These are phyloP conservation scores for Gastrophysa polygoni DNA, from an alignment of 2,888 invertebrate genomes.

Conservation along the genomic window DNA sequence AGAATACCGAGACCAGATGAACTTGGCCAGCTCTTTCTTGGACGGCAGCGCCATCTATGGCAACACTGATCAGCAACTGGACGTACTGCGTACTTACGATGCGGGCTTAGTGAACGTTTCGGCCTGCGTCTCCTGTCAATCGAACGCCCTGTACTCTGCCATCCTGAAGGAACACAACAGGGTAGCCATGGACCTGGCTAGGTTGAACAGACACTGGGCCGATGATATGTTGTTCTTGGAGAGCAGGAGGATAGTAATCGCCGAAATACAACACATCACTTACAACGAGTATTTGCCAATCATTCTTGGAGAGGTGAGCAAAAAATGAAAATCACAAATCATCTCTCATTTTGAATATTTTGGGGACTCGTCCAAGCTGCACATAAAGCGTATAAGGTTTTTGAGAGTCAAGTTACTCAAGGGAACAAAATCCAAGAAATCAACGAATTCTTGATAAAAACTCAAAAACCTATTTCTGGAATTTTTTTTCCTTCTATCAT, in stretches of 20 bases:
- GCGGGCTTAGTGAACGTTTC: constrained; percentile 73
- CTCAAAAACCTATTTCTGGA: too few relatives aligned
- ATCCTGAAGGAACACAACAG: constrained; percentile 81
- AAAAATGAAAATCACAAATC: background rate
- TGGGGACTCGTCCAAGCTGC: too few relatives aligned
- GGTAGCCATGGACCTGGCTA: constrained; percentile 71
- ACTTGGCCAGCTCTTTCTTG: constrained; percentile 80
- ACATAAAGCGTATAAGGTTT: too few relatives aligned
- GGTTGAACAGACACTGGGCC: constrained; percentile 79
- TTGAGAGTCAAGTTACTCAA: too few relatives aligned
- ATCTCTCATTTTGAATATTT: too few relatives aligned
- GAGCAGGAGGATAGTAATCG: constrained; percentile 74
- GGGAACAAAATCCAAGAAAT: too few relatives aligned
- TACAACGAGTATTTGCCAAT: constrained; percentile 83
- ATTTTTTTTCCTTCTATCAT: too few relatives aligned
- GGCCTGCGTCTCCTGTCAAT: constrained; percentile 69
- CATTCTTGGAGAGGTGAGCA: constrained; percentile 72
- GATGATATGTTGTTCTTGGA: constrained; percentile 79
- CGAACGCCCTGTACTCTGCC: constrained; percentile 75
- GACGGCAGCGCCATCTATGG: constrained; percentile 87
- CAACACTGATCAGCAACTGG: constrained; percentile 72
- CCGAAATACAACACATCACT: constrained; percentile 84
- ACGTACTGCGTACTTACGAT: constrained; percentile 72
- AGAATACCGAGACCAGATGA: constrained; percentile 83
- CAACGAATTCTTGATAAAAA: too few relatives aligned